Percentiles rank a stretch among this genome's conserved stretches.
These are phyloP conservation scores for Drosophila glabriapex DNA, from an alignment of 2,888 invertebrate genomes.

Conservation along the genomic window DNA sequence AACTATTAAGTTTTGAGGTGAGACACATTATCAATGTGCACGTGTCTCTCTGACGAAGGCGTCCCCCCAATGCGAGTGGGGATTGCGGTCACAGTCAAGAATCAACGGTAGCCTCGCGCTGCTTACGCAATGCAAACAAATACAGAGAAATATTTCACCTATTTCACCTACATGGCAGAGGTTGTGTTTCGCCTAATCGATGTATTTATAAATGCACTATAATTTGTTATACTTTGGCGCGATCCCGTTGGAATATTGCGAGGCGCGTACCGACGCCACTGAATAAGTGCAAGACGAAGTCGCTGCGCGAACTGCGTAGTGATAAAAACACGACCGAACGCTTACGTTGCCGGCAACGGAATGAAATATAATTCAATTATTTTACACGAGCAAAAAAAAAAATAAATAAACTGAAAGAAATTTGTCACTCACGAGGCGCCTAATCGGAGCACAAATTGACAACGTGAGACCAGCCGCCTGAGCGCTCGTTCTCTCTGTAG, in stretches of 20 bases:
- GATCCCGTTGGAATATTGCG: conserved; percentile 36
- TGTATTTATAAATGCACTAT: conserved; percentile 24
- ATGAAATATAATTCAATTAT: conserved; percentile 80
- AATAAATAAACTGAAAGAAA: conserved; percentile 13
- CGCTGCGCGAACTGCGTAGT: neutral
- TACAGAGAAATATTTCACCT: conserved; percentile 8
- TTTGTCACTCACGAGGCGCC: conserved; percentile 57
- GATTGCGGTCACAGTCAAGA: conserved; percentile 21
- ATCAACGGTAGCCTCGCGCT: conserved; percentile 5
- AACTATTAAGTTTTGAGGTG: neutral
- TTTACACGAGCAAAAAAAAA: conserved; percentile 56
- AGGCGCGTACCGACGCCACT: conserved; percentile 42
- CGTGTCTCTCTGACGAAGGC: conserved; percentile 32
- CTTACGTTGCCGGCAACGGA: conserved; percentile 75
- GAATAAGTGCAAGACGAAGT: conserved; percentile 27
- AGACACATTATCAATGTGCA: conserved; percentile 41
- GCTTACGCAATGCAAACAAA: conserved; percentile 29
- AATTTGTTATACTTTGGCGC: neutral
- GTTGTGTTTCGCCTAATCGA: conserved; percentile 4
- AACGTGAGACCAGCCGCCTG: conserved; percentile 11
- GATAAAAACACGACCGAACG: conserved; percentile 65
- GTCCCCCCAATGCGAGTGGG: neutral
- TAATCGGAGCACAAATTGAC: conserved; percentile 32
- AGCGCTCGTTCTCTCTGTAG: conserved; percentile 48
- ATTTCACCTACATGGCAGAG: conserved; percentile 13